Evolutionary conservation across 2,113 vertebrate genomes (phyloP).

Genomic region (Apodemus speciosus): DNA sequence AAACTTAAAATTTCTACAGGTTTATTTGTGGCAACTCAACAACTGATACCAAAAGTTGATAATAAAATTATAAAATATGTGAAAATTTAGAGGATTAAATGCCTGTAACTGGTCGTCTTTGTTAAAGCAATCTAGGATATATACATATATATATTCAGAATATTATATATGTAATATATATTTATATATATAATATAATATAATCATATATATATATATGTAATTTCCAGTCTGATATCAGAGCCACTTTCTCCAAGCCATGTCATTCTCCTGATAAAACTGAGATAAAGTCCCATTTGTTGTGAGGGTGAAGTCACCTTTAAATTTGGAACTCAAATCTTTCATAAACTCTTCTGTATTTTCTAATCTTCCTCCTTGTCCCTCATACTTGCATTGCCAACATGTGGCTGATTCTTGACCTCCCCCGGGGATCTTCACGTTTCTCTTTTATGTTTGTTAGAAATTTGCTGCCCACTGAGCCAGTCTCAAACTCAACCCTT

Average conservation of each 20-base stretch:
- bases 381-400: not conserved
- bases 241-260: not conserved
- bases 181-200: no score
- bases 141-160: no score
- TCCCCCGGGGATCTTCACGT: not conserved
- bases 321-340: not conserved
- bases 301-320: not conserved
- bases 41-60: not conserved
- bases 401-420: not conserved
- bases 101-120: not conserved
- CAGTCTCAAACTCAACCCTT: not conserved
- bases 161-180: no score
- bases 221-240: not conserved
- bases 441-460: not conserved
- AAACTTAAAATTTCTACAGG: slow-evolving; percentile 1
- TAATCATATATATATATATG: no score
- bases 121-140: not conserved
- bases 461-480: not conserved
- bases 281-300: not conserved
- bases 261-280: slow-evolving; percentile 9
- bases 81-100: not conserved
- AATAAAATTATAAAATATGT: slow-evolving; percentile 8
- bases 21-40: not conserved
- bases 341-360: not conserved
- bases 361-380: not conserved